Conservation (phyloP, 2,888 invertebrate genomes). For the Gymnosoma rotundatum region DNA sequence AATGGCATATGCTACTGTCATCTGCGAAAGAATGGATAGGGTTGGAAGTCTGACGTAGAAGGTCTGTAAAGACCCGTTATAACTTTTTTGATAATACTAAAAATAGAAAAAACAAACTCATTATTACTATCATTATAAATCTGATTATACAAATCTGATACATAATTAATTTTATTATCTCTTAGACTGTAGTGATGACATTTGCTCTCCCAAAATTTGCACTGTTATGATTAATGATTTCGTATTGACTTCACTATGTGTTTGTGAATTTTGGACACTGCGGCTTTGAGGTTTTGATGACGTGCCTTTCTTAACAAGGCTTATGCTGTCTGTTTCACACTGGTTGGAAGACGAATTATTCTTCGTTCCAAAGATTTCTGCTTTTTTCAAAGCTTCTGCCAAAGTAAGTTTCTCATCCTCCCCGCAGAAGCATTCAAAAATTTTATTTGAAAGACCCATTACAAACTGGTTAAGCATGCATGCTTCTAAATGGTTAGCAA, state of each 20-base stretch:
- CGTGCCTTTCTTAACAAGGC: conserved; percentile 3
- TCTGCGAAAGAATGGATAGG: no score
- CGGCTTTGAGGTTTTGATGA: background rate
- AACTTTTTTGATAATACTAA: no score
- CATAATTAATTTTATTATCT: conserved; percentile 24
- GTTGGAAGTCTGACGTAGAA: no score
- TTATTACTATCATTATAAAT: no score
- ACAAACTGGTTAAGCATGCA: no score
- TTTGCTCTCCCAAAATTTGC: conserved; percentile 20
- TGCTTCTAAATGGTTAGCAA: conserved; percentile 1
- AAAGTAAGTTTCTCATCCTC: conserved; percentile 25
- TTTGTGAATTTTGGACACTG: background rate
- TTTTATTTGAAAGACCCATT: conserved; percentile 14
- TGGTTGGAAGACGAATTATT: conserved; percentile 2
- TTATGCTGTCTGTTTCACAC: no score
- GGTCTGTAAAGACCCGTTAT: no score
- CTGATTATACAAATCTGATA: no score
- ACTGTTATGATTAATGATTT: conserved; percentile 23
- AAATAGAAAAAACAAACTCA: no score
- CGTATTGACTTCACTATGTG: background rate
- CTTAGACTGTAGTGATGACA: conserved; percentile 1
- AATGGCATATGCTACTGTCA: no score
- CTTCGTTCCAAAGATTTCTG: conserved; percentile 23
- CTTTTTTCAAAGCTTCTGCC: conserved; percentile 8
- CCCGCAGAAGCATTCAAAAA: conserved; percentile 29